Conservation (phyloP, 2,888 invertebrate species). For the Napeogenes sylphis region DNA sequence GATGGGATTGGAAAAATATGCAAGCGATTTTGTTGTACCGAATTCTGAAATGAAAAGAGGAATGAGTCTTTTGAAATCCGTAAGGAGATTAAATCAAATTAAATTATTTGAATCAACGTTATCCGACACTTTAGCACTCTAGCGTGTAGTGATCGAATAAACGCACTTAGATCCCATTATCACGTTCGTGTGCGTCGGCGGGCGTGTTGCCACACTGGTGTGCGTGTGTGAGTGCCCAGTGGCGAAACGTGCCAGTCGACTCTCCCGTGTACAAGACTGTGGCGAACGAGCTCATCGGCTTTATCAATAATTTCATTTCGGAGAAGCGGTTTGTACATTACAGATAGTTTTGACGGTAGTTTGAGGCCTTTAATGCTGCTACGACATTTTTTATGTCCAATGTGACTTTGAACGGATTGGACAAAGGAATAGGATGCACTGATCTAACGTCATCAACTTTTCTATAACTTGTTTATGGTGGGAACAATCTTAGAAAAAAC, state of each 20-base stretch:
- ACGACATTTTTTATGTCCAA: too few species aligned
- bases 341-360: too few species aligned
- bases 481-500: too few species aligned
- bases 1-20: conserved; percentile 28
- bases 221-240: conserved; percentile 36
- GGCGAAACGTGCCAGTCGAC: conserved; percentile 33
- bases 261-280: conserved; percentile 20
- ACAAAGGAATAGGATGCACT: too few species aligned
- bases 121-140: too few species aligned
- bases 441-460: too few species aligned
- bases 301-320: conserved; percentile 35
- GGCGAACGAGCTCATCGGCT: conserved; percentile 28
- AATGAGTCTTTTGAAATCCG: conserved; percentile 35
- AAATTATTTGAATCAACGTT: neutral
- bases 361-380: too few species aligned
- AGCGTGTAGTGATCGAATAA: too few species aligned
- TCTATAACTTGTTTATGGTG: too few species aligned
- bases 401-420: too few species aligned
- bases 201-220: conserved; percentile 44
- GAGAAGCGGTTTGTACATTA: conserved; percentile 29
- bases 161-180: conserved; percentile 34
- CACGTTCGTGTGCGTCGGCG: conserved; percentile 42
- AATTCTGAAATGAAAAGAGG: conserved; percentile 32
- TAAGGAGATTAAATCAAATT: conserved; percentile 14
- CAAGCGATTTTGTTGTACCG: conserved; percentile 28